phyloP scores from a whole-genome alignment of 1,140 invertebrate genomes.

The Acromyrmex heyeri region DNA sequence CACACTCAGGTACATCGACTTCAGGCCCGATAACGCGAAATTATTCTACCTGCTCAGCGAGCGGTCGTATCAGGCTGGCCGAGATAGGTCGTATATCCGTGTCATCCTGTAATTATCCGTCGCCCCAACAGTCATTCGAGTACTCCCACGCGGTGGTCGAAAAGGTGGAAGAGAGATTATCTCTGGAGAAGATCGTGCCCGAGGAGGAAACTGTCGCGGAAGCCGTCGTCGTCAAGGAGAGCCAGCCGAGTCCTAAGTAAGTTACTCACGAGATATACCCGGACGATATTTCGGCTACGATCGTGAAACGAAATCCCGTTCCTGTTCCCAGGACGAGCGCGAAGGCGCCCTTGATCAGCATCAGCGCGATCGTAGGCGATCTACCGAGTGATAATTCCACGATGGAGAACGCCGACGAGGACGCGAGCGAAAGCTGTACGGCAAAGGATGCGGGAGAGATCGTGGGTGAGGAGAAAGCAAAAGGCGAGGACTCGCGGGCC shows the following conservation, averaged over 20 bases:
- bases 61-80: slow-evolving; percentile 77
- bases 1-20: slow-evolving; percentile 8
- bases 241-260: slow-evolving; percentile 41
- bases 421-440: slow-evolving; percentile 33
- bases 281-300: not conserved
- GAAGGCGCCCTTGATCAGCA: slow-evolving; percentile 90
- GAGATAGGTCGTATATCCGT: slow-evolving; percentile 81
- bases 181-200: slow-evolving; percentile 73
- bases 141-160: slow-evolving; percentile 70
- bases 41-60: slow-evolving; percentile 80
- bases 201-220: slow-evolving; percentile 71
- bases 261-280: not conserved
- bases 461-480: slow-evolving; percentile 6
- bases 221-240: slow-evolving; percentile 16
- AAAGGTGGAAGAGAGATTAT: slow-evolving; percentile 41
- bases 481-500: slow-evolving; percentile 40
- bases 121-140: slow-evolving; percentile 83
- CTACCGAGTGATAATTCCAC: slow-evolving; percentile 80
- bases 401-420: slow-evolving; percentile 45
- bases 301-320: slow-evolving; percentile 5
- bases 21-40: slow-evolving; percentile 82
- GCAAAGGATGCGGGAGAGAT: not conserved
- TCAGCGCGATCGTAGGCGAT: slow-evolving; percentile 90
- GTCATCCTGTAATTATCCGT: slow-evolving; percentile 82
- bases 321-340: slow-evolving; percentile 55